Percentiles rank a stretch among this genome's conserved stretches.
phyloP scores from a whole-genome alignment of 1,140 invertebrate species.

The Zaprionus vittiger region DNA sequence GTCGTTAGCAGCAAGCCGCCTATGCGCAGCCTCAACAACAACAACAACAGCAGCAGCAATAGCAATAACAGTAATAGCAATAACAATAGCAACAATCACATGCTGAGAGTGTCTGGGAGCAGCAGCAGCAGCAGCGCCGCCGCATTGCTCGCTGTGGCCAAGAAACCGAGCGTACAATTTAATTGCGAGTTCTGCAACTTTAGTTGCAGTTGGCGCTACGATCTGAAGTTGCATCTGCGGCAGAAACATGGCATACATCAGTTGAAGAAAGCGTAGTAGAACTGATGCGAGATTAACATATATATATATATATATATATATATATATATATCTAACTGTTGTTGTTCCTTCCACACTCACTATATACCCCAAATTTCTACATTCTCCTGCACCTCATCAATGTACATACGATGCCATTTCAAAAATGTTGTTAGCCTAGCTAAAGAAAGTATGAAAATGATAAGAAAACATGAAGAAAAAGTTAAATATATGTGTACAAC shows the following conservation, averaged over 20 bases:
- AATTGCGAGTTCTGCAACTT: slow-evolving; percentile 82
- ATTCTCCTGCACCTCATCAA: not conserved
- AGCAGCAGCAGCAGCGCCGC: slow-evolving; percentile 13
- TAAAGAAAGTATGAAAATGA: slow-evolving; percentile 37
- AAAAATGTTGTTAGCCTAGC: slow-evolving; percentile 66
- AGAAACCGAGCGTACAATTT: slow-evolving; percentile 73
- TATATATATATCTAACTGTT: not conserved
- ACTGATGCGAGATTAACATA: not conserved
- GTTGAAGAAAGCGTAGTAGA: slow-evolving; percentile 78
- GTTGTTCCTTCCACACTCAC: not conserved
- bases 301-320: not conserved
- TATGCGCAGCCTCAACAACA: slow-evolving; percentile 36
- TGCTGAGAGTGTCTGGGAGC: slow-evolving; percentile 1
- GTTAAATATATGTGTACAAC: slow-evolving; percentile 82
- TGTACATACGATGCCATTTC: slow-evolving; percentile 28
- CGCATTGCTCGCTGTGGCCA: slow-evolving; percentile 23
- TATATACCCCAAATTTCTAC: not conserved
- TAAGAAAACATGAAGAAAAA: slow-evolving; percentile 34
- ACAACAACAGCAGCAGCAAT: slow-evolving; percentile 7
- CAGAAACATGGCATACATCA: slow-evolving; percentile 84
- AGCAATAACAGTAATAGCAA: slow-evolving; percentile 7
- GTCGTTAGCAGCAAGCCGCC: slow-evolving; percentile 34
- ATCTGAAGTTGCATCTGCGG: slow-evolving; percentile 79
- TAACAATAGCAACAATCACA: slow-evolving; percentile 22
- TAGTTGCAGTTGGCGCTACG: slow-evolving; percentile 81